Evolutionary conservation across 2,797 vertebrate species (phyloP).

Genomic region (Silurus lanzhouensis): DNA sequence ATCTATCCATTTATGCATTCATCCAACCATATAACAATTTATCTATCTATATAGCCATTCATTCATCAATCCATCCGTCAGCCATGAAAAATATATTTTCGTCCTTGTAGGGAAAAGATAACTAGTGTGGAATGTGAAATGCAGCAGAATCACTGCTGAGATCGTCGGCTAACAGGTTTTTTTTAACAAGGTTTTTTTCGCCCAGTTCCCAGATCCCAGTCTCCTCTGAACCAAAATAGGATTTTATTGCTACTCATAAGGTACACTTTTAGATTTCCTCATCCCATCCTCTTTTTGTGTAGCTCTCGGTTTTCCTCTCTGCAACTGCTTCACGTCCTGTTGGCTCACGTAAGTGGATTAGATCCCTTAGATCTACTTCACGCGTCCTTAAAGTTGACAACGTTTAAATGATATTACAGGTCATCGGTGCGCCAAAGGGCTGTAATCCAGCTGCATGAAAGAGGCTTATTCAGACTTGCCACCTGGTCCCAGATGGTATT

Average conservation of each 20-base stretch:
- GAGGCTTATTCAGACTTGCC: constrained; percentile 75
- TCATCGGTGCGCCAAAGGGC: constrained; percentile 75
- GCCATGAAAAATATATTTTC: constrained; percentile 65
- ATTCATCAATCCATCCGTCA: constrained; percentile 14
- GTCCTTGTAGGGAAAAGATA: constrained; percentile 64
- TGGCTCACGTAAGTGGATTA: constrained; percentile 68
- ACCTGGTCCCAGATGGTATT: constrained; percentile 76
- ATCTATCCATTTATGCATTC: too few relatives aligned
- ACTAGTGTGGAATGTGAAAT: constrained; percentile 70
- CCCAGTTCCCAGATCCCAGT: not conserved
- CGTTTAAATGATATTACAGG: constrained; percentile 81
- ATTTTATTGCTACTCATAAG: constrained; percentile 41
- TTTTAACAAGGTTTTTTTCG: constrained; percentile 43
- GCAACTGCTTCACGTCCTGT: constrained; percentile 49
- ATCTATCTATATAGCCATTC: too few relatives aligned
- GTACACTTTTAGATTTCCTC: constrained; percentile 10
- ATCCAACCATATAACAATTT: too few relatives aligned
- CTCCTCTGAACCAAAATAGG: constrained; percentile 48
- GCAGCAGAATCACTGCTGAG: constrained; percentile 71
- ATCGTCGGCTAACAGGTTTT: constrained; percentile 69
- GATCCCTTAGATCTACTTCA: constrained; percentile 49
- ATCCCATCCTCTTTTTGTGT: not conserved
- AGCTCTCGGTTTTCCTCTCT: not conserved
- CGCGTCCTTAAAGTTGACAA: constrained; percentile 70
- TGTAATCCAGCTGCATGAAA: constrained; percentile 76